Evolutionary conservation across 2,797 vertebrate species (phyloP), one percentile per base, ranked within the genome.

Genomic region (Poeciliopsis paucimaculata): DNA sequence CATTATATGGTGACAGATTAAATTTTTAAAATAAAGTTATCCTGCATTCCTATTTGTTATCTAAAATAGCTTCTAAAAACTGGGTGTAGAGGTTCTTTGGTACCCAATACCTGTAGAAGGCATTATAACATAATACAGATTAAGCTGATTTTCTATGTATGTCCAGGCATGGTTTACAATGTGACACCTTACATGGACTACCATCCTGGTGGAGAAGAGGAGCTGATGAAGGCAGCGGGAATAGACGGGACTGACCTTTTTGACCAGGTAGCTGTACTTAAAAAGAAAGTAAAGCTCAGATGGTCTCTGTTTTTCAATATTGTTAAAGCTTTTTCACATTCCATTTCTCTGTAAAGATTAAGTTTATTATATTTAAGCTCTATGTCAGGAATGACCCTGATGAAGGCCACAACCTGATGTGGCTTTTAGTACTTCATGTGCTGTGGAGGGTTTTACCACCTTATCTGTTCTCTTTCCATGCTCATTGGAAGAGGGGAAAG

Each of bases 171-270:
- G 93, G 98, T 99, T 9, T 99, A 99, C 91, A 98, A 99, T 68
- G 93, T 99, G 55, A 99, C 95, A 0, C 96, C 98, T 0, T 99
- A 99, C 86, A 98, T 99, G 97, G 98, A 99, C 81, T 99, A 97
- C 90, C 98, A 99, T 87, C 98, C 98, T 0, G 98, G 98, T 6
- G 98, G 98, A 55, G 98, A 98, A 79, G 97, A 97, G 39, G 98
- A 99, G 75, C 93, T 99, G 47, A 98, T 99, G 98, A 97, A 90
- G 94, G 97, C 97, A 18, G 98, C 98, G 57, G 98, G 98, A 80
- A 77, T 94, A 55, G 98, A 99, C 87, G 97, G 97, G 57, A 99
- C 98, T 13, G 97, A 98, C 62, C 96, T 99, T 62, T 99, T 99
- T 86, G 96, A 99, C 90, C 97, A 99, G 98, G 98, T 99, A 11